phyloP scores from a whole-genome alignment of 1,140 invertebrate genomes.

The Trinorchestia longiramus region DNA sequence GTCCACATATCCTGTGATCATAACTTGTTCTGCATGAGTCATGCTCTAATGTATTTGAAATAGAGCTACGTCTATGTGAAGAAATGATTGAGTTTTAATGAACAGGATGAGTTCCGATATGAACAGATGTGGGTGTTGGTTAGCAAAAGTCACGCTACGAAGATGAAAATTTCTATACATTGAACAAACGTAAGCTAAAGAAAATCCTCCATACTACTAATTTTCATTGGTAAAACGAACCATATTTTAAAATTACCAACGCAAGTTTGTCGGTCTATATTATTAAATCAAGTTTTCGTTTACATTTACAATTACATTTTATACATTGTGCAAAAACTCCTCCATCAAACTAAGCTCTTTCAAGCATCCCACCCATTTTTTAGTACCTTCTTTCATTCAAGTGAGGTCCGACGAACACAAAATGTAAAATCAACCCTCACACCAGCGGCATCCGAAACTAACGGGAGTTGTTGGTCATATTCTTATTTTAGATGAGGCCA shows the following conservation, averaged over 20 bases:
- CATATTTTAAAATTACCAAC: background rate
- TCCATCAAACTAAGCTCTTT: background rate
- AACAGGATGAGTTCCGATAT: background rate
- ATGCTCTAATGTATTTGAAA: background rate
- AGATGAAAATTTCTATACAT: background rate
- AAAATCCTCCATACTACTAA: background rate
- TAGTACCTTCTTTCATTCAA: background rate
- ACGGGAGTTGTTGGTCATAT: background rate
- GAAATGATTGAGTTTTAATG: background rate
- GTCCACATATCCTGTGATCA: too few species aligned
- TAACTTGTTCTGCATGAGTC: too few species aligned
- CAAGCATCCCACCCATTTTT: background rate
- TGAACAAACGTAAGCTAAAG: too few species aligned
- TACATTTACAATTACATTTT: background rate
- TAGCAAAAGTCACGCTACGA: background rate
- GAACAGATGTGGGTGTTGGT: background rate
- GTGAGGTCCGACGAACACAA: background rate
- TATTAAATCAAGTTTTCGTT: background rate
- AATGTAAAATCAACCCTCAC: background rate
- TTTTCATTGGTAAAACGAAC: background rate
- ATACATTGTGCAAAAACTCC: background rate
- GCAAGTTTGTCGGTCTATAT: background rate
- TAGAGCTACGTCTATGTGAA: background rate
- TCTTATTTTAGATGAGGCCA: background rate
- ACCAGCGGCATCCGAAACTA: background rate